Evolutionary conservation across 2,113 vertebrate genomes (phyloP).

Genomic region (Proteles cristata): DNA sequence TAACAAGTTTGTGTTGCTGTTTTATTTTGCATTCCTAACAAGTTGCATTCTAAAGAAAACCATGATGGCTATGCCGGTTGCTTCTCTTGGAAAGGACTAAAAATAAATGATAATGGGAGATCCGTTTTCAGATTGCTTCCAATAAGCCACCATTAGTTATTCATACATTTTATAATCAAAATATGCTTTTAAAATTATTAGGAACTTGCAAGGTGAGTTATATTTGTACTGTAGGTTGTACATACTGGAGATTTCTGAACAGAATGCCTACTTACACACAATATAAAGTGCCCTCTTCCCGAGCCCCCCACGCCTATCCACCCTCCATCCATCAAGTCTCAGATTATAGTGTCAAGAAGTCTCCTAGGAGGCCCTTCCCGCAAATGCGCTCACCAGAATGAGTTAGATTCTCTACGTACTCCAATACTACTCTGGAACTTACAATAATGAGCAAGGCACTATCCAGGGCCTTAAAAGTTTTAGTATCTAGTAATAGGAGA

Average conservation of each 20-base stretch:
- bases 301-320: neutral
- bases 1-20: neutral
- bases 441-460: neutral
- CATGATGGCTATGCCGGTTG: neutral
- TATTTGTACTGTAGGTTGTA: neutral
- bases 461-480: neutral
- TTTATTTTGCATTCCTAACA: neutral
- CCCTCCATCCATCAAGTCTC: neutral
- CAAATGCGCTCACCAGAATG: neutral
- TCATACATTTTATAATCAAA: slow-evolving; percentile 33
- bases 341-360: neutral
- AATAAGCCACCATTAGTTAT: neutral
- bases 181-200: neutral
- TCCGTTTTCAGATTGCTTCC: neutral
- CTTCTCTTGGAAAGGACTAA: neutral
- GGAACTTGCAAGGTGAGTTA: neutral
- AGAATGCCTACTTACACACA: neutral
- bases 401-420: neutral
- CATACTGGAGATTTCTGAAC: slow-evolving; percentile 21
- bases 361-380: neutral
- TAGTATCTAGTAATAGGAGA: neutral
- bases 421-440: neutral
- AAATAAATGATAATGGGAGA: neutral
- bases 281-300: neutral
- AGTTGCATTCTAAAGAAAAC: neutral